Conservation (phyloP, 2,797 vertebrate species). For the Paramormyrops hopkinsi region DNA sequence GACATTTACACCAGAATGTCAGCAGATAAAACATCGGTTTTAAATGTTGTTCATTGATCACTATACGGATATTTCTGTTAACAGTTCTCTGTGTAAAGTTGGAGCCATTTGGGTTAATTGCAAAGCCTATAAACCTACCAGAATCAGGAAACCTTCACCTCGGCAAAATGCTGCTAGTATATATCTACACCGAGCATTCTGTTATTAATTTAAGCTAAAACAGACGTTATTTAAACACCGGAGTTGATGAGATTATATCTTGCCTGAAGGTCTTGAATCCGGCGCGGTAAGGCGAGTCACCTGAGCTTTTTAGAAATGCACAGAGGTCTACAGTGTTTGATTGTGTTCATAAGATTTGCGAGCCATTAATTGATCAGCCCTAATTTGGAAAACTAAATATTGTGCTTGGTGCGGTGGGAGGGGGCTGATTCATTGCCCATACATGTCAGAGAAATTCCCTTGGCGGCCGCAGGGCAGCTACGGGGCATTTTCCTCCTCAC, state of each 20-base stretch:
- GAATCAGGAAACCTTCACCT: conserved; percentile 22
- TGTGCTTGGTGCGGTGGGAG: conserved; percentile 54
- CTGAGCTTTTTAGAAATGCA: conserved; percentile 46
- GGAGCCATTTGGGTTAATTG: conserved; percentile 47
- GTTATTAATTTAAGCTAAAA: conserved; percentile 16
- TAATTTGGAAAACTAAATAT: conserved; percentile 65
- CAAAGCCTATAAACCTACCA: conserved; percentile 35
- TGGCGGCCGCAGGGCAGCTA: conserved; percentile 31
- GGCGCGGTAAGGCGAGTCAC: conserved; percentile 24
- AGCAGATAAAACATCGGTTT: neutral
- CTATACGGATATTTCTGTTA: neutral
- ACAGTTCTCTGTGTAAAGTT: conserved; percentile 50
- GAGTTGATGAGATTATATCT: conserved; percentile 34
- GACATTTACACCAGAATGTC: neutral
- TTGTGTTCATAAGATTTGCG: conserved; percentile 37
- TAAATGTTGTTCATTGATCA: neutral
- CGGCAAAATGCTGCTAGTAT: conserved; percentile 23
- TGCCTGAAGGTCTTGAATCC: conserved; percentile 38
- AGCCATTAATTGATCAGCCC: conserved; percentile 55
- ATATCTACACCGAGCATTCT: conserved; percentile 24
- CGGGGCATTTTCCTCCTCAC: conserved; percentile 49
- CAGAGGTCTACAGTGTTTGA: conserved; percentile 50
- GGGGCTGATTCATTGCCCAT: conserved; percentile 31
- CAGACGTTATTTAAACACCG: conserved; percentile 22
- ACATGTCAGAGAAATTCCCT: conserved; percentile 32